These are phyloP conservation scores for Xiphorhynchus elegans DNA, from an alignment of 2,113 vertebrate species.

Conservation along the genomic window DNA sequence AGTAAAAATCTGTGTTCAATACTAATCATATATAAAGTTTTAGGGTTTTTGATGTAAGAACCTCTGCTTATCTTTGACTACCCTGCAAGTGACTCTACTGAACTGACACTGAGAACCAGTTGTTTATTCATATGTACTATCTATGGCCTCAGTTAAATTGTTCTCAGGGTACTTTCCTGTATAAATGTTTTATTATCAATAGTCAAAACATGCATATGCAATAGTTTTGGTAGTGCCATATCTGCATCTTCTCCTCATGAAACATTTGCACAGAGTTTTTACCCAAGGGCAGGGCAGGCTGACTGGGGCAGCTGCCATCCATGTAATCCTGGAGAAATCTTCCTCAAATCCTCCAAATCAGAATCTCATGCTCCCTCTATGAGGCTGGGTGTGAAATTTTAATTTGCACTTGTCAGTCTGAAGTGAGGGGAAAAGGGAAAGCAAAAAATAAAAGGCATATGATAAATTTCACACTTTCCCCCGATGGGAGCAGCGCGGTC, in stretches of 20 bases:
- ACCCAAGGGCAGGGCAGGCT: background rate
- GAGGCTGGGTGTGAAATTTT: slow-evolving; percentile 62
- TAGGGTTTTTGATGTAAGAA: background rate
- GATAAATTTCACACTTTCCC: slow-evolving; percentile 49
- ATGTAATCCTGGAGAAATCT: background rate
- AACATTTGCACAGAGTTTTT: background rate
- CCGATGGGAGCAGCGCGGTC: background rate
- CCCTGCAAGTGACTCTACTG: background rate
- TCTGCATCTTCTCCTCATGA: background rate
- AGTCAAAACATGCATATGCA: background rate
- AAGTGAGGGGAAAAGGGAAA: slow-evolving; percentile 41
- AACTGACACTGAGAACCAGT: background rate
- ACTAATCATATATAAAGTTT: background rate
- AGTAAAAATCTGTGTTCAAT: background rate
- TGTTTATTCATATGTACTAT: fast-evolving
- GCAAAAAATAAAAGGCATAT: slow-evolving; percentile 36
- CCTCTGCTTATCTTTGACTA: background rate
- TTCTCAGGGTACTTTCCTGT: background rate
- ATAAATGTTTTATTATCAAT: background rate
- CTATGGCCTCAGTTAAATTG: fast-evolving
- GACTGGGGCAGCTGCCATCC: background rate
- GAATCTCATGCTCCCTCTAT: slow-evolving; percentile 15
- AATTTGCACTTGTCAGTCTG: slow-evolving; percentile 64
- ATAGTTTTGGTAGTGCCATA: background rate
- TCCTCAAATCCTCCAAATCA: slow-evolving; percentile 26